A percentile compares a stretch with the other conserved stretches of the same genome.
Conservation (phyloP, 2,113 vertebrate species). For the Piprites chloris region DNA sequence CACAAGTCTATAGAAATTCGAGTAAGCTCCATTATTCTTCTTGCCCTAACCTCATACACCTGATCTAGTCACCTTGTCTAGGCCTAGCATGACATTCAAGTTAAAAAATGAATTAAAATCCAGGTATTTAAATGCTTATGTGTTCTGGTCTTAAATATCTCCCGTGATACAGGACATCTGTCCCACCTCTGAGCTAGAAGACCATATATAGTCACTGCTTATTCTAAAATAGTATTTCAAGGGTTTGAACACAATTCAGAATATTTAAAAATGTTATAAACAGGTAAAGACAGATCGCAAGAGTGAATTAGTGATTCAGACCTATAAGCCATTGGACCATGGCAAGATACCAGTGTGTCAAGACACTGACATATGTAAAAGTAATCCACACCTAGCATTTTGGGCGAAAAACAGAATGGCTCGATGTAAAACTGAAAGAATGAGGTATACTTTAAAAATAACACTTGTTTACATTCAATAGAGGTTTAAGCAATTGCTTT, state of each 20-base stretch:
- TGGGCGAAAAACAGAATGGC: background rate
- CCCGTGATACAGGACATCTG: background rate
- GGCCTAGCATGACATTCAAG: background rate
- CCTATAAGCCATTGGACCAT: background rate
- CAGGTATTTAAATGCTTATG: background rate
- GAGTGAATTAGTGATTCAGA: background rate
- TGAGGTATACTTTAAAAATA: background rate
- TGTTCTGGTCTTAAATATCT: background rate
- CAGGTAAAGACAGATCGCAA: background rate
- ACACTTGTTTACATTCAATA: background rate
- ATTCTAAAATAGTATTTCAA: background rate
- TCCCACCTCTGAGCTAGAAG: background rate
- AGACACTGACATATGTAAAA: background rate
- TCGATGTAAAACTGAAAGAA: background rate
- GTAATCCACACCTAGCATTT: background rate
- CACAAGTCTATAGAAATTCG: background rate
- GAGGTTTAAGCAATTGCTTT: background rate
- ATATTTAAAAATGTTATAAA: background rate
- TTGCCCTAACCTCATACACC: background rate
- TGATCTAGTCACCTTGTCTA: background rate
- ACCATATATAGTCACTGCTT: background rate
- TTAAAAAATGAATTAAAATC: background rate
- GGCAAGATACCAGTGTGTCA: background rate
- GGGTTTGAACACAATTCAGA: background rate
- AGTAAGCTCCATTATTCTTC: background rate